Evolutionary conservation across 2,888 invertebrate species (phyloP).

Genomic region (Temnothorax rugatulus): DNA sequence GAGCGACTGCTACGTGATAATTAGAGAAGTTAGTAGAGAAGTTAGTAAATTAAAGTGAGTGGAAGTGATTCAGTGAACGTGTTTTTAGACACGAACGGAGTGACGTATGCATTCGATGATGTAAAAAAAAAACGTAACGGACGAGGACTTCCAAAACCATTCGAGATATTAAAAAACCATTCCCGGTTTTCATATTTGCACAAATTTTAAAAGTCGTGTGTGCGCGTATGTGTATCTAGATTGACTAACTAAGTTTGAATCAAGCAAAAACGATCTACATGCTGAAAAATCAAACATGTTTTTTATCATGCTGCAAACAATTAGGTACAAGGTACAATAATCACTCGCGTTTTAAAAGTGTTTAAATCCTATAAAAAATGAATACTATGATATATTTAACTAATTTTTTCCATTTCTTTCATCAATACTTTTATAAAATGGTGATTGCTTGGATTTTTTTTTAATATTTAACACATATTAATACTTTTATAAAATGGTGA

Average conservation of each 20-base stretch:
- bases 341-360: not conserved
- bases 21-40: not conserved
- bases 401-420: not conserved
- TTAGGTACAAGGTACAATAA: not conserved
- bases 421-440: not conserved
- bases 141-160: constrained; percentile 30
- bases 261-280: not conserved
- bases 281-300: not conserved
- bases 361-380: not conserved
- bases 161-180: constrained; percentile 43
- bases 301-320: not conserved
- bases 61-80: constrained; percentile 29
- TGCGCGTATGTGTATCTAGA: not conserved
- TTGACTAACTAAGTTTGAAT: not conserved
- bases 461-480: not conserved
- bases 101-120: constrained; percentile 20
- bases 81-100: constrained; percentile 29
- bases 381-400: not conserved
- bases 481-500: too few relatives aligned
- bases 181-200: constrained; percentile 9
- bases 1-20: constrained; percentile 30
- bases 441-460: not conserved
- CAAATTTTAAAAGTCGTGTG: constrained; percentile 13
- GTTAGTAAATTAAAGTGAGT: constrained; percentile 34
- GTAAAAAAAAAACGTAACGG: constrained; percentile 32